These are phyloP conservation scores for Urocyon cinereoargenteus DNA, from an alignment of 2,797 vertebrate species.

Conservation along the genomic window DNA sequence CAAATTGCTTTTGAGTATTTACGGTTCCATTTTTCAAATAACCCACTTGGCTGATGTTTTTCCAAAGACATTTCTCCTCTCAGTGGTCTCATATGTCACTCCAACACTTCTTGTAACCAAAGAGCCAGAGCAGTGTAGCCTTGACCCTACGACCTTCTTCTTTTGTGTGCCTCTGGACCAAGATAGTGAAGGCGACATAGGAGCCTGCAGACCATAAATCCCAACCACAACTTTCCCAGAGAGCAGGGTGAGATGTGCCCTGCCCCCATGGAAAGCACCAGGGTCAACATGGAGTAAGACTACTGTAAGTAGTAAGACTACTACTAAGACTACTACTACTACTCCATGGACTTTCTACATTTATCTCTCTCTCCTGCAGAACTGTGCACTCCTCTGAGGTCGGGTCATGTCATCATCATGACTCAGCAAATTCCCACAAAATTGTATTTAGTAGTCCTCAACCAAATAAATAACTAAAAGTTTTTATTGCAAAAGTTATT, in stretches of 20 bases:
- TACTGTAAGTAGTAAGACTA: too few relatives aligned
- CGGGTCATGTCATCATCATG: accelerated
- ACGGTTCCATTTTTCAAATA: background rate
- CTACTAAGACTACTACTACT: too few relatives aligned
- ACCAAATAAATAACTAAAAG: background rate
- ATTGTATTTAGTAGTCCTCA: background rate
- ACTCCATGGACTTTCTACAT: too few relatives aligned
- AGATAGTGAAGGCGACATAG: accelerated
- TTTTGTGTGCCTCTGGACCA: background rate
- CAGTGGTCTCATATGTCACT: background rate
- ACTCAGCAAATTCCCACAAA: background rate
- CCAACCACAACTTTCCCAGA: too few relatives aligned
- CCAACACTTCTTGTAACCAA: background rate
- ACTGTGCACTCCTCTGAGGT: background rate
- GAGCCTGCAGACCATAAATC: accelerated
- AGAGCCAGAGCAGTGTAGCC: background rate
- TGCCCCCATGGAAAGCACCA: background rate
- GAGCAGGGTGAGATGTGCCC: too few relatives aligned
- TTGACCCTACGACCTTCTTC: accelerated
- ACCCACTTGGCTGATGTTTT: background rate
- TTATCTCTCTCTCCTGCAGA: background rate
- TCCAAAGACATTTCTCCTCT: background rate
- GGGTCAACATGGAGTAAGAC: accelerated
- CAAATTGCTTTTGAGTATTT: background rate
- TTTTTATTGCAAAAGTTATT: background rate